Percentiles rank a stretch among this genome's conserved stretches.
Conservation (phyloP, 2,113 vertebrate species). For the Chaetorhynchus papuensis region DNA sequence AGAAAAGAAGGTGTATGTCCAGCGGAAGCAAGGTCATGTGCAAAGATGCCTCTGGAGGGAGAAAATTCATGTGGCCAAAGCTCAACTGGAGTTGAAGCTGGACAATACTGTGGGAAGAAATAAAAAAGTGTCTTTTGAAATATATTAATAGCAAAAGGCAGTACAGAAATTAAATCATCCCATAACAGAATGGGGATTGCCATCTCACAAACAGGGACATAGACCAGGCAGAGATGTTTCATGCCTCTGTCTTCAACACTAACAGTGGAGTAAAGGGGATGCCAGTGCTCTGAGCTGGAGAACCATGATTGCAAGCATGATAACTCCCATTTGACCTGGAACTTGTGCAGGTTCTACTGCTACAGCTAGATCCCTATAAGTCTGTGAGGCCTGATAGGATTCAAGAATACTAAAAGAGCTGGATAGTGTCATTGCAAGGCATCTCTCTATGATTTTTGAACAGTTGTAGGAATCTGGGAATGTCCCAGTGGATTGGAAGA, state of each 20-base stretch:
- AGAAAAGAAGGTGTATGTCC: background rate
- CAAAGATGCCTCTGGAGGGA: background rate
- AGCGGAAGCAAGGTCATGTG: background rate
- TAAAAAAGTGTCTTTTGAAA: background rate
- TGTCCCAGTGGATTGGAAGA: background rate
- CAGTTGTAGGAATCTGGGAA: background rate
- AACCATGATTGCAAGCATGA: background rate
- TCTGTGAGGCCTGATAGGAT: fast-evolving
- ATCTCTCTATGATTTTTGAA: background rate
- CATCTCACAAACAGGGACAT: background rate
- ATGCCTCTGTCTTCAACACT: background rate
- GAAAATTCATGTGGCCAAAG: background rate
- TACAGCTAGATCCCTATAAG: background rate
- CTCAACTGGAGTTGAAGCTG: background rate
- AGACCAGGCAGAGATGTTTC: background rate
- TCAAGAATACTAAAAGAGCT: background rate
- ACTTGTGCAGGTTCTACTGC: background rate
- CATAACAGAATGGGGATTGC: background rate
- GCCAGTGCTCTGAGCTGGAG: background rate
- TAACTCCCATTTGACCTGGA: background rate
- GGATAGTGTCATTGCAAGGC: background rate
- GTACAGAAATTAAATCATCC: background rate
- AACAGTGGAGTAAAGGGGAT: background rate
- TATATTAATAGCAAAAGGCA: background rate
- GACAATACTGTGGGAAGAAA: background rate